Percentiles rank a stretch among this genome's conserved stretches.
Conservation (phyloP, 1,140 invertebrate genomes). For the Scaptomyza pallida region DNA sequence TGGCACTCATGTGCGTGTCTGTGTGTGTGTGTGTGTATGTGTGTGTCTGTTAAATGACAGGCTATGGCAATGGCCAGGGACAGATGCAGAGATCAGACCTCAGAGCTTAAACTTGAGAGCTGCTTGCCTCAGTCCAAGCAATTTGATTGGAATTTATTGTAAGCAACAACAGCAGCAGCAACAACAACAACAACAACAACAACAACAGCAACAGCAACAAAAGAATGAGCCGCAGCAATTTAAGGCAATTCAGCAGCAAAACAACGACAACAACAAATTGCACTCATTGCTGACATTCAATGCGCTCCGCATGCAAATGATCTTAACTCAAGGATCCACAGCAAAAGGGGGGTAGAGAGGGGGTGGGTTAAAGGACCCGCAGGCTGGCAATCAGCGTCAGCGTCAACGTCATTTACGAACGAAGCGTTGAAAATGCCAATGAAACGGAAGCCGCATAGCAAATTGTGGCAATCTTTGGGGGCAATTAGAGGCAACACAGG, state of each 20-base stretch:
- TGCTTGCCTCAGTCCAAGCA: slow-evolving; percentile 35
- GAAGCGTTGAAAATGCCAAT: slow-evolving; percentile 80
- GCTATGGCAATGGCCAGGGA: slow-evolving; percentile 49
- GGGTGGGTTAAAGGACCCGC: slow-evolving; percentile 3
- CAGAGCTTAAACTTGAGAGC: slow-evolving; percentile 3
- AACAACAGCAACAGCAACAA: slow-evolving; percentile 43
- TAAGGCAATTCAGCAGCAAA: slow-evolving; percentile 35
- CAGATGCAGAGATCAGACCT: slow-evolving; percentile 11
- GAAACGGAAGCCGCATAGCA: slow-evolving; percentile 65
- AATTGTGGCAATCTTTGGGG: slow-evolving; percentile 39
- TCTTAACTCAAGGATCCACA: slow-evolving; percentile 3
- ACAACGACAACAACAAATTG: slow-evolving; percentile 57
- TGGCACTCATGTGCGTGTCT: not conserved
- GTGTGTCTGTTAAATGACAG: slow-evolving; percentile 61
- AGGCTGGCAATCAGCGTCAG: slow-evolving; percentile 48
- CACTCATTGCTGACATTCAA: slow-evolving; percentile 51
- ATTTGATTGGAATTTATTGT: slow-evolving; percentile 77
- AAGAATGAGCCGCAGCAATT: slow-evolving; percentile 42
- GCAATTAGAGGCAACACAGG: slow-evolving; percentile 31
- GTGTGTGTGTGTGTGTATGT: no score
- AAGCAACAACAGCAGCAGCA: slow-evolving; percentile 40
- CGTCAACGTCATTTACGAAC: slow-evolving; percentile 60
- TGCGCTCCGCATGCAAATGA: slow-evolving; percentile 59
- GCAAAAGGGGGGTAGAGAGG: not conserved
- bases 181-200: slow-evolving; percentile 18